Evolutionary conservation across 2,888 invertebrate genomes (phyloP), one percentile per base, ranked within the genome.

Genomic region (Drosophila ezoana): DNA sequence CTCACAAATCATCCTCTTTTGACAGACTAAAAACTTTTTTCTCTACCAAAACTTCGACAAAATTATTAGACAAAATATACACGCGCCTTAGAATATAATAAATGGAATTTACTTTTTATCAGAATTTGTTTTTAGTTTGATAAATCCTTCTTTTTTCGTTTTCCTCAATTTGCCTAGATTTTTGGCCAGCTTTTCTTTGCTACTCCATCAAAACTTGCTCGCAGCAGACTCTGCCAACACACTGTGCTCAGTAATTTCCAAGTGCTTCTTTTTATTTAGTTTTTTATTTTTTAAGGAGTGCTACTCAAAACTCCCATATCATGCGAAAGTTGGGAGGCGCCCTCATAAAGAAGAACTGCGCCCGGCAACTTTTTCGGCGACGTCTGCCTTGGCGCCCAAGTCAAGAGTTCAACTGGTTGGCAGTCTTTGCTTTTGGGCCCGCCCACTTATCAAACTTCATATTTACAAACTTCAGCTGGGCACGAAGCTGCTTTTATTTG

Each of bases 401-500:
- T 81, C 76, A 83, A 79, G 81, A 76, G 80, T 57, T 64, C 69
- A 76, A 76, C 75, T 73, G 73, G 58, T 69, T 79, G 63, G 47
- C 60, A 48, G 65, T 28, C 61, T 54, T 58, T 49, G 44, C 62
- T 53, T 47, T 23, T 43, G n/a, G 60, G 8, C 20, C 18, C 49
- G 16, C 44, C 64, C 77, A 82, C 79, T 86, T 86, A 83, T 83
- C 83, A 86, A 80, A 86, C 81, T 82, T 82, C 79, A 82, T 82
- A 86, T 82, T 82, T 82, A 86, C 83, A 73, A 81, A 86, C 72
- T 86, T 67, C 47, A 61, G 48, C 61, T 43, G 40, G 60, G 48
- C 52, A 23, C 23, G 18, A 18, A 60, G 68, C 53, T 61, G 62
- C 72, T 69, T 76, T 60, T 67, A 60, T 81, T 52, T 23, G 23